phyloP scores from a whole-genome alignment of 2,888 invertebrate genomes.

The Ectemnius lituratus region DNA sequence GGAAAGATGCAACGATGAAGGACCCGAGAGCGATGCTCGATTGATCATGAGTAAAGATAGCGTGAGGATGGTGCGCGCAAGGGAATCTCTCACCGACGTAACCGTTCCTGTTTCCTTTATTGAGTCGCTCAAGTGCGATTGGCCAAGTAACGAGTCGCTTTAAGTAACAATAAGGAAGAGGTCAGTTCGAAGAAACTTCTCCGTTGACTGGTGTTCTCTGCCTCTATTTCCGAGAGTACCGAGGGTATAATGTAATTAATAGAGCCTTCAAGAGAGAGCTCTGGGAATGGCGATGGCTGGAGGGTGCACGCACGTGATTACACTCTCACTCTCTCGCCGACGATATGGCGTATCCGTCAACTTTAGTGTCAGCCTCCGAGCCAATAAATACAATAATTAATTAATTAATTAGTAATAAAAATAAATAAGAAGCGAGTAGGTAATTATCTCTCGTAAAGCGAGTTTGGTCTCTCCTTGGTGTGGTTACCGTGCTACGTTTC shows the following conservation, averaged over 20 bases:
- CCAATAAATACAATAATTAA: slow-evolving; percentile 69
- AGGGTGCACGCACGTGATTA: slow-evolving; percentile 27
- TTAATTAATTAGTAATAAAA: slow-evolving; percentile 57
- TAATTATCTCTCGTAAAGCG: slow-evolving; percentile 68
- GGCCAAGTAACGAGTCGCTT: slow-evolving; percentile 15
- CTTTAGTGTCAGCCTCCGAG: slow-evolving; percentile 59
- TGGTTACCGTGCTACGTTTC: slow-evolving; percentile 67
- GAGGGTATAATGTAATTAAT: not conserved
- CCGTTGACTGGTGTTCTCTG: not conserved
- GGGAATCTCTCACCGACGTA: not conserved
- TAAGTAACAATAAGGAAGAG: slow-evolving; percentile 59
- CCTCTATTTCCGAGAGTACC: not conserved
- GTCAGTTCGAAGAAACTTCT: not conserved
- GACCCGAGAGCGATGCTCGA: not conserved
- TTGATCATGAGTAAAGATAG: not conserved
- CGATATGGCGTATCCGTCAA: slow-evolving; percentile 22
- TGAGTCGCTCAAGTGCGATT: slow-evolving; percentile 7
- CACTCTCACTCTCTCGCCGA: slow-evolving; percentile 1
- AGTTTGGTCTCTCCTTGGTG: slow-evolving; percentile 76
- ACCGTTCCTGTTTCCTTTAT: slow-evolving; percentile 12
- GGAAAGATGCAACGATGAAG: no score
- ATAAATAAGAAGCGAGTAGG: slow-evolving; percentile 69
- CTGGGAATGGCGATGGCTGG: slow-evolving; percentile 49
- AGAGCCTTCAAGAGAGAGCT: not conserved
- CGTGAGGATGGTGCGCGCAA: slow-evolving; percentile 10